phyloP scores from a whole-genome alignment of 2,888 invertebrate genomes.

The Trichogramma evanescens region DNA sequence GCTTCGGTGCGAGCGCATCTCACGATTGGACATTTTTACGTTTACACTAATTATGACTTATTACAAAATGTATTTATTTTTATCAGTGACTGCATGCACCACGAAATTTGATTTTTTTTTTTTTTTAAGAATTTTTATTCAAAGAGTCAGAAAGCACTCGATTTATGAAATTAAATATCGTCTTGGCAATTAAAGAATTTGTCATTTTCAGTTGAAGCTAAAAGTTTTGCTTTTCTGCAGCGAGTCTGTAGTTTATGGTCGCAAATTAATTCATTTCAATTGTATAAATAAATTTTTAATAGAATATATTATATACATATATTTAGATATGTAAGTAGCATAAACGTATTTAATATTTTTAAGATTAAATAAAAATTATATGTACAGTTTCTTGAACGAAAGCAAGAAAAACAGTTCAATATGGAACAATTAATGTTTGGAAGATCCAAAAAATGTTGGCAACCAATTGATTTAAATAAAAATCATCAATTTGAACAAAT shows the following conservation, averaged over 20 bases:
- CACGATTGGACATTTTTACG: too few species aligned
- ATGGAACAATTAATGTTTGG: constrained; percentile 17
- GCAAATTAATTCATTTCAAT: constrained; percentile 31
- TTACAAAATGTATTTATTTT: too few species aligned
- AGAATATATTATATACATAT: constrained; percentile 15
- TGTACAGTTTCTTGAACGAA: constrained; percentile 30
- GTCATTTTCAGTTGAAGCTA: too few species aligned
- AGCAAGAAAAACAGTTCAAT: constrained; percentile 14
- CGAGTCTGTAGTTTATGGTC: constrained; percentile 19
- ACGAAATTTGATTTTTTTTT: too few species aligned
- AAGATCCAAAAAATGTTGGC: constrained; percentile 10
- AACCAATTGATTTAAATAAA: constrained; percentile 21
- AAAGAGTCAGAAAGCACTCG: too few species aligned
- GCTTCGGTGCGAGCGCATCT: too few species aligned
- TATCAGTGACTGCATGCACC: too few species aligned
- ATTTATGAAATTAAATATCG: too few species aligned
- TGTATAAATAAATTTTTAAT: constrained; percentile 19
- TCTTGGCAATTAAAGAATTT: too few species aligned
- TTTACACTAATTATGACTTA: too few species aligned
- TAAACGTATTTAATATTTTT: constrained; percentile 32
- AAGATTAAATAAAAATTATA: constrained; percentile 26
- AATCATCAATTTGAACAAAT: constrained; percentile 16
- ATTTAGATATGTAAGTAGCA: constrained; percentile 27
- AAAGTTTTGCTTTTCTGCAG: constrained; percentile 15
- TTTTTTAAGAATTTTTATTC: too few species aligned